Evolutionary conservation across 2,888 invertebrate species (phyloP).

Genomic region (Drosophila multiciliata): DNA sequence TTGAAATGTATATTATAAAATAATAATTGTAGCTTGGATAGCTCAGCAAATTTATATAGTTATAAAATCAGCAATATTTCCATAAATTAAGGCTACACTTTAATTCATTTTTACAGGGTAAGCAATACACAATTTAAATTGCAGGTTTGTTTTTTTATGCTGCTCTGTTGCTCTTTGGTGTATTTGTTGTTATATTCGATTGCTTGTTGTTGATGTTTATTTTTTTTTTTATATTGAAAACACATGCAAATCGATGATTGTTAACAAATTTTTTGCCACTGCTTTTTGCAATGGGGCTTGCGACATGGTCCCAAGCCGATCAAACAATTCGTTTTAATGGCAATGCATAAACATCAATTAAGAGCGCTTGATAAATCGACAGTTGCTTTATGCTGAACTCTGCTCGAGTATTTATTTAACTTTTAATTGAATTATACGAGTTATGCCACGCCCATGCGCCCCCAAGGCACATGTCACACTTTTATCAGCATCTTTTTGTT

Average conservation of each 20-base stretch:
- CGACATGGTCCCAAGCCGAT: slow-evolving; percentile 26
- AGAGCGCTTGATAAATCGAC: slow-evolving; percentile 56
- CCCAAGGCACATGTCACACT: background rate
- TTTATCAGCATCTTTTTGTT: slow-evolving; percentile 13
- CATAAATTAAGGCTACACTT: background rate
- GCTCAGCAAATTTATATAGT: background rate
- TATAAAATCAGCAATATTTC: background rate
- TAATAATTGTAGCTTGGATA: no score
- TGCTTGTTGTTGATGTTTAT: slow-evolving; percentile 32
- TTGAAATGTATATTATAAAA: background rate
- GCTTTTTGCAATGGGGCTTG: slow-evolving; percentile 33
- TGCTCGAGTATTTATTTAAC: slow-evolving; percentile 50
- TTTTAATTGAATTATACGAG: slow-evolving; percentile 69
- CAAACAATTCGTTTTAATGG: slow-evolving; percentile 67
- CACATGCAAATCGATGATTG: slow-evolving; percentile 73
- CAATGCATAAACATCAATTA: slow-evolving; percentile 75
- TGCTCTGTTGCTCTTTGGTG: slow-evolving; percentile 30
- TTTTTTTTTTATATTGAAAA: slow-evolving; percentile 56
- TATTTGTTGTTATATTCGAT: slow-evolving; percentile 20
- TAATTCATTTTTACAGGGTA: slow-evolving; percentile 25
- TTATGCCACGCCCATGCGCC: slow-evolving; percentile 41
- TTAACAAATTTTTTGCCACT: slow-evolving; percentile 67
- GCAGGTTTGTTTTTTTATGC: slow-evolving; percentile 37
- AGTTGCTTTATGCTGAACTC: slow-evolving; percentile 41
- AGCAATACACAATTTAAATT: slow-evolving; percentile 54